Evolutionary conservation across 2,797 vertebrate genomes (phyloP).

Genomic region (Knipowitschia caucasica): DNA sequence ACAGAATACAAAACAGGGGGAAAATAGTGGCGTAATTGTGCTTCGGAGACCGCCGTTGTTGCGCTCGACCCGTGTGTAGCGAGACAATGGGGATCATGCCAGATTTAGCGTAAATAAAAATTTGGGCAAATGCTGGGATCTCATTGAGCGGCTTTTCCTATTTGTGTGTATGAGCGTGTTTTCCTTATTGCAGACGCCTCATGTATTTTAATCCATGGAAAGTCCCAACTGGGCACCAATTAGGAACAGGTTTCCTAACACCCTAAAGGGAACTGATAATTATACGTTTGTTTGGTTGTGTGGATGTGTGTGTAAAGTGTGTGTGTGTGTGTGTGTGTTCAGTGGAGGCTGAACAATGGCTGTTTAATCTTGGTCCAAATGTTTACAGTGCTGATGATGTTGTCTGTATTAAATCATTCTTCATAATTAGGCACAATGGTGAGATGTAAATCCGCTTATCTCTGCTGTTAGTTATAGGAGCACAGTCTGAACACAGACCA

Average conservation of each 20-base stretch:
- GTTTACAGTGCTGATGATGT: conserved; percentile 59
- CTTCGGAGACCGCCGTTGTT: conserved; percentile 66
- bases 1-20: conserved; percentile 69
- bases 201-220: conserved; percentile 79
- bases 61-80: conserved; percentile 59
- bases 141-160: conserved; percentile 41
- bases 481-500: conserved; percentile 14
- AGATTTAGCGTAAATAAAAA: conserved; percentile 73
- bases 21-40: conserved; percentile 69
- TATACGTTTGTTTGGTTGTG: conserved; percentile 75
- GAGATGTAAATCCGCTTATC: conserved; percentile 56
- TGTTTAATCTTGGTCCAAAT: conserved; percentile 58
- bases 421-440: conserved; percentile 62
- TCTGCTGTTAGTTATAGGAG: conserved; percentile 48
- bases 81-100: conserved; percentile 66
- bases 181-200: conserved; percentile 65
- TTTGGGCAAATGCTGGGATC: conserved; percentile 41
- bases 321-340: conserved; percentile 44
- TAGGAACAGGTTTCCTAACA: conserved; percentile 76
- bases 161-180: conserved; percentile 29
- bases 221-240: conserved; percentile 80
- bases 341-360: conserved; percentile 44
- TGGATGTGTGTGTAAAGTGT: conserved; percentile 40
- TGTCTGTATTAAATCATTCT: conserved; percentile 56
- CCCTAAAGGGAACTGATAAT: conserved; percentile 78